Evolutionary conservation across 2,888 invertebrate genomes (phyloP), one percentile per base, ranked within the genome.

Genomic region (Seira musarum): DNA sequence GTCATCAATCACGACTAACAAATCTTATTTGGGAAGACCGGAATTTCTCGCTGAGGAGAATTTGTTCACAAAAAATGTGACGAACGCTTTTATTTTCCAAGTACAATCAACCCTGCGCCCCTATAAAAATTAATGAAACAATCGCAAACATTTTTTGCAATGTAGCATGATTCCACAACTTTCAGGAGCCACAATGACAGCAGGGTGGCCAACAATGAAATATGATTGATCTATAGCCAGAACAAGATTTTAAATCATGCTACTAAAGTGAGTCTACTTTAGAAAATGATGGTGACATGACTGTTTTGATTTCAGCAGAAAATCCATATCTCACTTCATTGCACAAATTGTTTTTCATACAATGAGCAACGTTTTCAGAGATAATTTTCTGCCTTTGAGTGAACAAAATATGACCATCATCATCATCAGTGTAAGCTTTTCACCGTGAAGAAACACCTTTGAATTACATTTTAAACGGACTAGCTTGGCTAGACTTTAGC

Each of bases 31-130:
- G n/a, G n/a, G n/a, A n/a, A n/a, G n/a, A n/a, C 40, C 6, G 40
- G 40, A 40, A 40, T 40, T 40, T 40, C 40, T 8, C 40, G 40
- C 40, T 40, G 40, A 13, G 40, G 13, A 68, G 46, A 68, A 68
- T 75, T 75, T 75, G 75, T 63, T 75, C 75, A 68, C 75, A 75
- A 68, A 71, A n/a, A 63, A 60, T 75, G 75, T 75, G 40, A 40
- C 40, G 6, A 40, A 40, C 13, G 13, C 13, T 40, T 40, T 40
- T 6, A 40, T 40, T 40, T 40, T 13, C 40, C 40, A n/a, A n/a
- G n/a, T n/a, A 6, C 40, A 40, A 40, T 40, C 40, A 40, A 6
- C 40, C 13, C 40, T 8, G 40, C 40, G 13, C 40, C 13, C 13
- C 13, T 40, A 13, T 40, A 40, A 40, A 40, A 6, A 13, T 13